Evolutionary conservation across 30 jellyfish, hydroid and myxozoan species (phyloP), one percentile per base, ranked within the genome.

Genomic region (Hydractinia symbiolongicarpus): DNA sequence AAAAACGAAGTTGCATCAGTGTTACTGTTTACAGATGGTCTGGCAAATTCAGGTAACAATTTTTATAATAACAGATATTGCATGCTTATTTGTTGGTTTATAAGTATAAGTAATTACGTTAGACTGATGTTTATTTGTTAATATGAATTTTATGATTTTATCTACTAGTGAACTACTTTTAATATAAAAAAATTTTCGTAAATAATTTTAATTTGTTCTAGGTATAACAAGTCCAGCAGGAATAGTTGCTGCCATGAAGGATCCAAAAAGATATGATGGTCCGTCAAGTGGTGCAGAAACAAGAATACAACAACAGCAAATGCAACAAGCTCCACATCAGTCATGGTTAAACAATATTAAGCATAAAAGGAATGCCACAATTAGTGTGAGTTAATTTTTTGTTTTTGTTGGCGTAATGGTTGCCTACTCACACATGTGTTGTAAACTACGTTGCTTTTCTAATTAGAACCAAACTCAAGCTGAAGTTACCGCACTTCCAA

Each of bases 1-100:
- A 89, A 84, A 78, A 89, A 89, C 77, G 92, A 89, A 57, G 95
- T 89, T 75, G 95, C 97, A 4, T 84, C 97, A n/a, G 95, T 89
- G 50, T 86, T 89, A 7, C 88, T 89, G 51, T 89, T 89, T 77
- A 89, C 97, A 20, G 97, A 89, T 84, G 97, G 97, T 11, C 89
- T 84, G 50, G 97, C 97, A 4, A 89, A 89, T 81, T 74, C 50
- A 16, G 97, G 97, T 89, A 78, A 9, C 83, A 19, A 71, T 19
- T 13, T 64, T 64, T 51, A 64, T 7, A n/a, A 30, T 30, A 30
- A 30, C 44, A 30, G 44, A 30, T 30, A 30, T 30, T 30, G 44
- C 44, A 30, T 30, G 44, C 44, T 2, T 30, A 30, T 30, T 30
- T 30, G 44, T 30, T 30, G 44, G 2, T 0, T 30, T 2, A 30